phyloP scores from a whole-genome alignment of 2,797 vertebrate genomes.

The Dicrostonyx torquatus region DNA sequence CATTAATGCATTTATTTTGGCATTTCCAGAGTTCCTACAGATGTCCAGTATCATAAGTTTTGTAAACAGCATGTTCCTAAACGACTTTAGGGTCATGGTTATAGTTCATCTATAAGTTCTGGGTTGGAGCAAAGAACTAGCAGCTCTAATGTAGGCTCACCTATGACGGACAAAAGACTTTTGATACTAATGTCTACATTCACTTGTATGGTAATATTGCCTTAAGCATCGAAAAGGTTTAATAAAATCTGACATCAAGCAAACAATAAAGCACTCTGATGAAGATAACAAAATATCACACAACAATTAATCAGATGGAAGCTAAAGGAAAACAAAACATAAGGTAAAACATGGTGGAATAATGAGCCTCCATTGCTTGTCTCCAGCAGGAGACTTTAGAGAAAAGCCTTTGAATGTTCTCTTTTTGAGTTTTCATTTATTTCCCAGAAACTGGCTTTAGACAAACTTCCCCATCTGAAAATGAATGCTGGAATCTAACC shows the following conservation, averaged over 20 bases:
- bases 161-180: neutral
- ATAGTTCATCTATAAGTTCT: neutral
- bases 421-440: neutral
- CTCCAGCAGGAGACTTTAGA: neutral
- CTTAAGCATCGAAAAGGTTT: neutral
- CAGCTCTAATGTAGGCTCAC: neutral
- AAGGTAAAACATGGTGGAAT: neutral
- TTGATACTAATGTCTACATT: neutral
- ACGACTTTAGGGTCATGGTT: neutral
- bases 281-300: neutral
- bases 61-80: neutral
- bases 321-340: neutral
- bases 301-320: neutral
- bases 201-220: neutral
- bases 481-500: neutral
- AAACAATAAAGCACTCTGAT: neutral
- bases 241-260: neutral
- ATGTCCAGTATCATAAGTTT: neutral
- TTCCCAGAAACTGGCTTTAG: neutral
- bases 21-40: neutral
- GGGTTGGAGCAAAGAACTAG: neutral
- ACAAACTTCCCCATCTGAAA: neutral
- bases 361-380: neutral
- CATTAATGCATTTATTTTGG: neutral
- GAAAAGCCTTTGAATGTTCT: neutral